Conservation (phyloP, 2,113 vertebrate genomes). For the Camelus dromedarius region DNA sequence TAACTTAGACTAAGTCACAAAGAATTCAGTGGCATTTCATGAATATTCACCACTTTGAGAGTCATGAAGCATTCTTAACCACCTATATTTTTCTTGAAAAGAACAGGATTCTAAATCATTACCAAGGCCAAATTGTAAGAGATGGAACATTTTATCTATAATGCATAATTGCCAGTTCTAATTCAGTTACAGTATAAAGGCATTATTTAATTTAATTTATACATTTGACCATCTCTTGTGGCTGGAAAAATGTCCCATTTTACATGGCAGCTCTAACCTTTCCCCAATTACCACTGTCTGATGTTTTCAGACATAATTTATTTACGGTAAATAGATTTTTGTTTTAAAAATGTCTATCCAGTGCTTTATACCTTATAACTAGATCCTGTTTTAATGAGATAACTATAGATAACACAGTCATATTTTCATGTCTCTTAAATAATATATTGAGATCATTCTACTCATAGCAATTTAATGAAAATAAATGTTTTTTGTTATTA, state of each 20-base stretch:
- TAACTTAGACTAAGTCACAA: conserved; percentile 15
- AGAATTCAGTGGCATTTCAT: neutral
- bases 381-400: conserved; percentile 77
- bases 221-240: conserved; percentile 37
- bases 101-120: conserved; percentile 29
- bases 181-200: conserved; percentile 47
- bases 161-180: conserved; percentile 66
- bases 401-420: conserved; percentile 74
- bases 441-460: conserved; percentile 72
- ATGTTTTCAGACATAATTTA: conserved; percentile 77
- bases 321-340: conserved; percentile 77
- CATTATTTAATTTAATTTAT: conserved; percentile 63
- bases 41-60: neutral
- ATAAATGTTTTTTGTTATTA: conserved; percentile 74
- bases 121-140: conserved; percentile 47
- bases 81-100: conserved; percentile 40
- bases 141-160: conserved; percentile 32
- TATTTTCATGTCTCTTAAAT: conserved; percentile 78
- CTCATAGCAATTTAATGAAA: conserved; percentile 79
- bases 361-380: conserved; percentile 63
- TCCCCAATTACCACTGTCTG: conserved; percentile 61
- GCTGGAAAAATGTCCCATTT: neutral
- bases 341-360: conserved; percentile 61
- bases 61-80: conserved; percentile 13
- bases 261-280: conserved; percentile 26